Evolutionary conservation across 2,888 invertebrate species (phyloP), one percentile per base, ranked within the genome.

Genomic region (Thyatira batis): DNA sequence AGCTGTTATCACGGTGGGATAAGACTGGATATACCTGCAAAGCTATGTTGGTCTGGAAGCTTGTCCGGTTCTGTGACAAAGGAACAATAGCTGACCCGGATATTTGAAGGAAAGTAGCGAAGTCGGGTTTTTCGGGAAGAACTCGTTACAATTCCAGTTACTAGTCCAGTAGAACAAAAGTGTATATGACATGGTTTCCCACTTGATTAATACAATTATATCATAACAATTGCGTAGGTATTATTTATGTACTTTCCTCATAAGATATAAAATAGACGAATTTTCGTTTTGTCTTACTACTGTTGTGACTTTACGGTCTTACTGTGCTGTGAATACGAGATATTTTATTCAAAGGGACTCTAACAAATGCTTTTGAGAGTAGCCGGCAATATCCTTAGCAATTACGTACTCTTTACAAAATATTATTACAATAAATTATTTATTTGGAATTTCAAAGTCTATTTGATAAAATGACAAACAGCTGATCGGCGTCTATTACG

Each of bases 61-160:
- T 77, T 80, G 85, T 85, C 84, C 84, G 78, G 81, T 67, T 73
- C 66, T 63, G 73, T 78, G 81, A 87, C 85, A 87, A 87, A 86
- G 83, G 84, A 85, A 87, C 85, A 87, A 87, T 85, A 73, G 77
- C 67, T 80, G 86, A 85, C 86, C 85, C 83, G 84, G 83, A 86
- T 87, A 85, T 84, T 82, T 80, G 73, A 76, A 78, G 82, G 78
- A 82, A 82, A 84, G 82, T 79, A 82, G 76, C 76, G 69, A 73
- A 76, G 76, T 72, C 65, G 69, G 76, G 74, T 78, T 82, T 82
- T 85, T 84, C 73, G 65, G 76, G 63, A 61, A 64, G 60, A 71
- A 70, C 55, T 68, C 61, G 61, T 69, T 67, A 65, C 57, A 54
- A 45, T 57, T n/a, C 39, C 17, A 17, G 39, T 53, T 60, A 51